These are phyloP conservation scores for Epicauta chinensis DNA, from an alignment of 1,140 invertebrate genomes.

Conservation along the genomic window DNA sequence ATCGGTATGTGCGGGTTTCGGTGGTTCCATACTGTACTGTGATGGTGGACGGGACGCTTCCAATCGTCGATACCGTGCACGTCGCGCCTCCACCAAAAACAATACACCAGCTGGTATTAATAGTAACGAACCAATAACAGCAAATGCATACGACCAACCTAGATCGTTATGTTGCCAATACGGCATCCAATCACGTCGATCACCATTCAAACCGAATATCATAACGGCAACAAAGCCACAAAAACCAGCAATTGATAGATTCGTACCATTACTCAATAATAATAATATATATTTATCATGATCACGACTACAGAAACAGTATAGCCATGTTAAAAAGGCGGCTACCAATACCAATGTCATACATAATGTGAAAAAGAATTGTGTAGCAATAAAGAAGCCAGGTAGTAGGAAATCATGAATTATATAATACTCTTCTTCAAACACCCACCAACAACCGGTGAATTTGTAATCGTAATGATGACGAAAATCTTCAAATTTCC, in stretches of 20 bases:
- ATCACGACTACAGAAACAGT: constrained; percentile 68
- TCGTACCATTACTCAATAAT: constrained; percentile 63
- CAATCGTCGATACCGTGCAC: constrained; percentile 63
- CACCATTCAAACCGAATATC: constrained; percentile 80
- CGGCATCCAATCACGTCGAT: constrained; percentile 93
- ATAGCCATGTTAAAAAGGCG: constrained; percentile 62
- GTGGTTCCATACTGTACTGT: constrained; percentile 51
- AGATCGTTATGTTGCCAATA: constrained; percentile 93
- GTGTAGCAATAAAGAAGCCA: constrained; percentile 87
- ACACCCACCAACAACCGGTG: constrained; percentile 84
- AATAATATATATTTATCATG: constrained; percentile 71
- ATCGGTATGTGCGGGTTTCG: constrained; percentile 49
- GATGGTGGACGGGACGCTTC: constrained; percentile 54
- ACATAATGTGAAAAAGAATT: constrained; percentile 86
- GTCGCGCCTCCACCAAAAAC: constrained; percentile 74
- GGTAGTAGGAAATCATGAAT: constrained; percentile 75
- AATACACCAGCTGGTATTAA: constrained; percentile 68
- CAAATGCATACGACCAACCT: constrained; percentile 91
- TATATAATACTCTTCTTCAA: constrained; percentile 89
- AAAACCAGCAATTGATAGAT: constrained; percentile 63
- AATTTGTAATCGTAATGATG: constrained; percentile 77
- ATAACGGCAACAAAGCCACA: constrained; percentile 68
- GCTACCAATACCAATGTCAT: constrained; percentile 71
- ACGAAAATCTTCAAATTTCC: constrained; percentile 70
- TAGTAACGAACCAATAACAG: constrained; percentile 67